phyloP scores from a whole-genome alignment of 2,797 vertebrate species.

The Acanthornis magna region DNA sequence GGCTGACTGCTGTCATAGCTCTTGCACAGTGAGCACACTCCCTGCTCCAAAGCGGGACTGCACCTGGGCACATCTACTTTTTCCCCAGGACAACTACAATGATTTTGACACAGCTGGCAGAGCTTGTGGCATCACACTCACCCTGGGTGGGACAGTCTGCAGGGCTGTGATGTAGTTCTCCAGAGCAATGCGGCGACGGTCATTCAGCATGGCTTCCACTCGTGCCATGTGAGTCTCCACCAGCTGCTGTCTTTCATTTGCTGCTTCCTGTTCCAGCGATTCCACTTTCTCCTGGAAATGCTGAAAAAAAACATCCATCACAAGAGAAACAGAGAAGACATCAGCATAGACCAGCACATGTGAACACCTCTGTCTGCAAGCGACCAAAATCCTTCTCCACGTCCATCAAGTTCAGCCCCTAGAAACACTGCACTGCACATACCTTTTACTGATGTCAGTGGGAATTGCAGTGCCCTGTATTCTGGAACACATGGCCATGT shows the following conservation, averaged over 20 bases:
- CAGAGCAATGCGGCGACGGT: constrained; percentile 91
- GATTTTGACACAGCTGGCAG: not conserved
- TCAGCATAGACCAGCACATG: rapidly evolving
- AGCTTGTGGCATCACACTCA: constrained; percentile 50
- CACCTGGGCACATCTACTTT: not conserved
- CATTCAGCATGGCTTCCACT: constrained; percentile 95
- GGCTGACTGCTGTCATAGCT: not conserved
- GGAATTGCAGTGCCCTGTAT: not conserved
- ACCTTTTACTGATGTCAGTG: not conserved
- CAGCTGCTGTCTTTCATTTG: constrained; percentile 93
- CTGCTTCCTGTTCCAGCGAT: constrained; percentile 93
- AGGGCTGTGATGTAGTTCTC: constrained; percentile 95
- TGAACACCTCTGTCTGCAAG: not conserved
- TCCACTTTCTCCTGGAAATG: constrained; percentile 99
- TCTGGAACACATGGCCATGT: not conserved
- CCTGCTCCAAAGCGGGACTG: not conserved
- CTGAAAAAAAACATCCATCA: constrained; percentile 64
- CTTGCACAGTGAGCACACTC: not conserved
- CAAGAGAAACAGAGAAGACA: not conserved
- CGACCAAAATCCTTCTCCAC: not conserved
- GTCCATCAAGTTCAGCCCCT: not conserved
- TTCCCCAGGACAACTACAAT: not conserved
- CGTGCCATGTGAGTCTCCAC: constrained; percentile 98
- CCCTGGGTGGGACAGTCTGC: constrained; percentile 89
- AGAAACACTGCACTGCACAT: not conserved